Base-by-base conservation (phyloP, 2,113 vertebrate species). In the Nibea albiflora region DNA sequence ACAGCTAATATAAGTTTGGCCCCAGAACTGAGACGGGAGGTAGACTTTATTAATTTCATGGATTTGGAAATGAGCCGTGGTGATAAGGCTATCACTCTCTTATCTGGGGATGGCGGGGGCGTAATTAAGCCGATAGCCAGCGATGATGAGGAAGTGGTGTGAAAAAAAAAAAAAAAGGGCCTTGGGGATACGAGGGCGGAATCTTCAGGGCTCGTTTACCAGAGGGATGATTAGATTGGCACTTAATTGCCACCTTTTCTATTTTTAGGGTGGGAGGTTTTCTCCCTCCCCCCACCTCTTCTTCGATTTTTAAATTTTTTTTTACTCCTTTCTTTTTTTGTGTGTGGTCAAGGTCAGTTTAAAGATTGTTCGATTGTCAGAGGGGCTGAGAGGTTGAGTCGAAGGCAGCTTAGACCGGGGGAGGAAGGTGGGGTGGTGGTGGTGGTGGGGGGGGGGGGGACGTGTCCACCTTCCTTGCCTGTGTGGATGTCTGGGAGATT, bases 11-110 rank as follows among this genome's bases (percentile, higher is more conserved):
- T 78, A 87, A 91, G 91, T 89, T 88, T 83, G 85, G 77, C 73
- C 81, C 74, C 75, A 84, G 78, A 76, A 89, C 82, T 76, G 86
- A 91, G 88, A 83, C 50, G 66, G 82, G 86, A 89, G 90, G 88
- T 83, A 87, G 90, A 91, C 92, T 93, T 92, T 93, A 93, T 93
- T 92, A 90, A 93, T 93, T 93, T 93, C 92, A 92, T 90, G 91
- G 92, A 88, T 94, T 90, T 92, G 85, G 88, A 94, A 93, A 94
- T 93, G 92, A 94, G 91, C 90, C 86, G 76, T 90, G 91, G 87
- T 81, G 92, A 92, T 93, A 93, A 94, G 90, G 92, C 92, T 90
- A 93, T 93, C 92, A 70, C 80, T 91, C 89, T 92, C 92, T 93
- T 92, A 93, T 94, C 92, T 82, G 75, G 80, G 89, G 90, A 91